Conservation (phyloP, 92 coral and sea anemone species). For the Parazoanthus swiftii region DNA sequence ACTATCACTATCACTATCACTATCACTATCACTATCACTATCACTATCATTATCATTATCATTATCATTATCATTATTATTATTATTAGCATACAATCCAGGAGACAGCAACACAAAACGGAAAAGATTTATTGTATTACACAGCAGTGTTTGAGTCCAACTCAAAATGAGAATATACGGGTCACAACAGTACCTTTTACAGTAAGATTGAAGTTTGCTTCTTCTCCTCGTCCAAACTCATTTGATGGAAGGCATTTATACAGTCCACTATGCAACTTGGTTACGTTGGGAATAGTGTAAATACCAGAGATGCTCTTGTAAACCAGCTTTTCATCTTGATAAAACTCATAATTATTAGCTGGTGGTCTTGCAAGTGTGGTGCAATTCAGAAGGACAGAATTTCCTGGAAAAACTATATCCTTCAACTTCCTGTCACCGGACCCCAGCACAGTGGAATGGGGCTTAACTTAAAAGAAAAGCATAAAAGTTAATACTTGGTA, state of each 20-base stretch:
- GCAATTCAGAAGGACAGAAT: background rate
- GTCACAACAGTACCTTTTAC: background rate
- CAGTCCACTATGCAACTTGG: background rate
- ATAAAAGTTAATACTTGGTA: too few species aligned
- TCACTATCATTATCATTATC: too few species aligned
- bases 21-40: too few species aligned
- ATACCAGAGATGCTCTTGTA: background rate
- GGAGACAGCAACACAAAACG: too few species aligned
- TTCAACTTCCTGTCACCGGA: background rate
- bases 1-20: too few species aligned
- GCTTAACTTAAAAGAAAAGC: background rate
- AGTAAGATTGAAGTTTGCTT: background rate
- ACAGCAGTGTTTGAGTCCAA: too few species aligned
- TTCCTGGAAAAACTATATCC: background rate
- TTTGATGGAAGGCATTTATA: background rate
- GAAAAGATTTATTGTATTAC: too few species aligned
- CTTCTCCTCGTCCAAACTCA: background rate
- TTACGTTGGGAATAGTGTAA: background rate
- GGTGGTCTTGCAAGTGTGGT: background rate
- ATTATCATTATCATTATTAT: too few species aligned
- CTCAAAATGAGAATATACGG: too few species aligned
- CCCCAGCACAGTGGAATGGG: background rate
- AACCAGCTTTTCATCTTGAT: background rate
- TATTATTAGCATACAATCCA: too few species aligned
- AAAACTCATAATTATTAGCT: background rate